phyloP scores from a whole-genome alignment of 2,888 invertebrate genomes.

The Eupelmus urozonus region DNA sequence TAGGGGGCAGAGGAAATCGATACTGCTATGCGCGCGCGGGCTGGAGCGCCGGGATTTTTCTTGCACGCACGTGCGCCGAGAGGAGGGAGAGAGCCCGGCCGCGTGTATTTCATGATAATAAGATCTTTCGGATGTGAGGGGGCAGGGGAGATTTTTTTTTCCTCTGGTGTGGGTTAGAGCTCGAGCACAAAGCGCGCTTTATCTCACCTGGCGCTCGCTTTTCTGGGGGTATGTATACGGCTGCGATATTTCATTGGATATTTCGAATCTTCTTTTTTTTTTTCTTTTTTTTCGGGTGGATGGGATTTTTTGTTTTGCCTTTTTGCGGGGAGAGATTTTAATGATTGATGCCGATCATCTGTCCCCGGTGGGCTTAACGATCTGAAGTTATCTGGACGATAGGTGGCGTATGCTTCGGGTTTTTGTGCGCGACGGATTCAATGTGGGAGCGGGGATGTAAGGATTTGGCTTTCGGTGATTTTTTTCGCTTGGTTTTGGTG shows the following conservation, averaged over 20 bases:
- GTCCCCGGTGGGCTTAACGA: background rate
- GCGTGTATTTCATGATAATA: slow-evolving; percentile 16
- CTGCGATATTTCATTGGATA: background rate
- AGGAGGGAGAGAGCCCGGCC: too few species aligned
- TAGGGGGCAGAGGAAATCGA: slow-evolving; percentile 10
- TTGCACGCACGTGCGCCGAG: too few species aligned
- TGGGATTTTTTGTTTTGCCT: background rate
- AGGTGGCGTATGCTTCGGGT: background rate
- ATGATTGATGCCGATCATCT: slow-evolving; percentile 38
- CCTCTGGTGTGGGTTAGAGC: background rate
- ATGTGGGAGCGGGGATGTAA: background rate
- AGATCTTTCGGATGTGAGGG: slow-evolving; percentile 17
- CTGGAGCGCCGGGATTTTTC: background rate
- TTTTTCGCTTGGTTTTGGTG: background rate
- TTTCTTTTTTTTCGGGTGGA: slow-evolving; percentile 4
- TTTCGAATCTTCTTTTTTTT: background rate
- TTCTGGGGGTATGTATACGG: too few species aligned
- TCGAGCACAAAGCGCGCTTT: background rate
- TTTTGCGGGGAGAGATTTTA: background rate
- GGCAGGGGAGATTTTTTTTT: slow-evolving; percentile 16
- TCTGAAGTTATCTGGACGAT: background rate
- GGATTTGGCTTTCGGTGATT: background rate
- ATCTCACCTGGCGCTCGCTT: slow-evolving; percentile 18
- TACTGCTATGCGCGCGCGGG: background rate
- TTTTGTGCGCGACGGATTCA: background rate